Base-by-base conservation (phyloP, 64 coral and sea anemone genomes). In the Dendrophyllia cribrosa region DNA sequence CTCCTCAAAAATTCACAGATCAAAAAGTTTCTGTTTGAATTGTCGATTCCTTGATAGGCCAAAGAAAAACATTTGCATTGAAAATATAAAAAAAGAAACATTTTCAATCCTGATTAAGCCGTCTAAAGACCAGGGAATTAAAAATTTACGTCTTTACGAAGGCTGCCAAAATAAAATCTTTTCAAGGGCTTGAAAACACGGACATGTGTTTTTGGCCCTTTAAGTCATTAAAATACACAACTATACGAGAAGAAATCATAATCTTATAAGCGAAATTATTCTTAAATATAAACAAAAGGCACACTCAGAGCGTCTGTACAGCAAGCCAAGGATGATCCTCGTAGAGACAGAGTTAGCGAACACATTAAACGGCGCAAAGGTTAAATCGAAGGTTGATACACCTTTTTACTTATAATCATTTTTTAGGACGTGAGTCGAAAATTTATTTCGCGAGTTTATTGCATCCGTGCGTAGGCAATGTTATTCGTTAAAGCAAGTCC, bases 101-200 rank as follows among this genome's bases (percentile, higher is more conserved):
- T 50, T 84, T 84, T 84, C 46, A 84, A 84, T 67, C 58, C 9
- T 20, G 26, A 45, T 84, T 84, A 67, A 63, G 45, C 44, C 34
- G 20, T 24, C 6, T 43, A 75, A 75, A 48, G 50, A 8, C 63
- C 80, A 21, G 8, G 43, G 58, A 21, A 84, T 68, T 84, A 84
- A 49, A 9, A 22, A 63, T 84, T 84, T 66, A 49, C n/a, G 7
- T 50, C 16, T 68, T 50, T 6, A 9, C 6, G 8, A 75, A 44
- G 13, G 46, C 45, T 34, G 45, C 43, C 46, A 5, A 17, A 49
- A 47, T 48, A 75, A 20, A 43, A 49, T 75, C 47, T 10, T 74
- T 34, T 34, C 34, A 34, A 34, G 34, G 17, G 15, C 43, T 50
- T n/a, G 46, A 75, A 75, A 75, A 43, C 9, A 50, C 1, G 20